Evolutionary conservation across 2,888 invertebrate genomes (phyloP), one percentile per base, ranked within the genome.

Genomic region (Acanthopleura granulata): DNA sequence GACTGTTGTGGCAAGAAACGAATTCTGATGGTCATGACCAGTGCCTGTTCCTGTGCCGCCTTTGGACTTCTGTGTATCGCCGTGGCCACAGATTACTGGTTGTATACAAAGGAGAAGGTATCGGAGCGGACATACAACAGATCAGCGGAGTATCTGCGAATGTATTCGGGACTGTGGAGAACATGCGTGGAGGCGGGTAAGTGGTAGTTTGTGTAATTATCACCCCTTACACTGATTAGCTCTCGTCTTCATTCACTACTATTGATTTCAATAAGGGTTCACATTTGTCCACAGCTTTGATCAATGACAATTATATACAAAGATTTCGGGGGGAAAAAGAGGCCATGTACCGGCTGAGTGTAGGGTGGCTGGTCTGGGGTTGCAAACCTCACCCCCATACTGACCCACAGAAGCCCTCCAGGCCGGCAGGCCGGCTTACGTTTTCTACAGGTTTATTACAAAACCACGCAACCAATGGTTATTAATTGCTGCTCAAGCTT

Each of bases 21-120:
- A 76, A 79, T 88, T 75, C 84, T 90, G 72, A 88, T 88, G 83
- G 81, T 89, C 69, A 87, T 88, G 87, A 90, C 90, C 74, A 89
- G 89, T 80, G 83, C 87, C 69, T 89, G 89, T 83, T 89, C 90
- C 12, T 89, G 89, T 82, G 88, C 88, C 27, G 89, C 90, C 51
- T 90, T 90, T 76, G 88, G 89, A 72, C 84, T 89, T 74, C 84
- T 90, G 49, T 89, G 89, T 77, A 88, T 90, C 22, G 89, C 89
- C 40, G 89, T 90, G 50, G 87, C 88, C 69, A 90, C 90, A 57
- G 90, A 90, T 79, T 89, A 89, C 83, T 90, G 90, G 90, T 84
- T 89, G 11, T 87, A 83, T 76, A 88, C 90, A 25, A 84, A 79
- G 74, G 89, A 89, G 78, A 81, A 80, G 73, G 82, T 80, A 62